Evolutionary conservation across 1,140 invertebrate species (phyloP), one percentile per base, ranked within the genome.

Genomic region (Oncopeltus fasciatus): DNA sequence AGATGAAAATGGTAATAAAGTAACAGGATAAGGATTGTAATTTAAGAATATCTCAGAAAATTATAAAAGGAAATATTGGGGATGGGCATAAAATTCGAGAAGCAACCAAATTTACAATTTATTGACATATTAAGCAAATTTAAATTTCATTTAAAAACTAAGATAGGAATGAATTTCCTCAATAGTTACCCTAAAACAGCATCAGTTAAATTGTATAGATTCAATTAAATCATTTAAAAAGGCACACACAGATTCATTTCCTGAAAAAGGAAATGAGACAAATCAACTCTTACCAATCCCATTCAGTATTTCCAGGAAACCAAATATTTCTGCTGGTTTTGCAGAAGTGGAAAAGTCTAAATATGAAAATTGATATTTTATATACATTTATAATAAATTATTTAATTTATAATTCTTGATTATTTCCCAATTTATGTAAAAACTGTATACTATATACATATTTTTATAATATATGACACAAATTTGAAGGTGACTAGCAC

Each of bases 391-490:
- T 24, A 53, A 51, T 53, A 24, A 26, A 26, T 53, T 27, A 20
- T 53, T 24, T 2, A 53, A 53, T 53, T 53, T 53, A 20, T n/a
- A 53, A 24, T 1, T 24, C 14, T 53, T 18, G 26, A 18, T 57
- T 38, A 57, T 18, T 57, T 18, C 12, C 20, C 31, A 38, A 57
- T 57, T 26, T 5, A 33, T 60, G 59, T 60, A 60, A 60, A 60
- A 60, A 60, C 59, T 60, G 59, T 60, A 60, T 60, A 60, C 59
- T 60, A 60, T 60, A 26, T 60, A 60, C 59, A 60, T 29, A 29
- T 14, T 49, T 49, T 28, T 60, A 60, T 49, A n/a, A 28, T 33
- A 58, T 18, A 58, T 58, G 2, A 60, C 14, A 20, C 26, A 60
- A 44, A 60, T 49, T 60, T 60, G 59, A 60, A 33, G 59, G 59